Base-by-base conservation (phyloP, 2,113 vertebrate species). In the Panthera uncia region DNA sequence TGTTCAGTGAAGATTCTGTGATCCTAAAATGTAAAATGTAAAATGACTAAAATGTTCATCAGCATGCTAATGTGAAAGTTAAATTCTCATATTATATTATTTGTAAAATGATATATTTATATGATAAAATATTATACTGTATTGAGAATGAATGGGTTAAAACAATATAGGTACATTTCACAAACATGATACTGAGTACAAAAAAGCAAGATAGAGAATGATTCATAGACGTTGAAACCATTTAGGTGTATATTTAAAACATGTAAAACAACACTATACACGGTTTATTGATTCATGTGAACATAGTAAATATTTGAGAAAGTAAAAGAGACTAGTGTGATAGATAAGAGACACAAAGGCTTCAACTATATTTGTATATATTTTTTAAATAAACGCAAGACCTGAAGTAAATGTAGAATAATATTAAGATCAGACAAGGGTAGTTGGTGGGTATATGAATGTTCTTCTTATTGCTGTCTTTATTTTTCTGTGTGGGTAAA, bases 81-180 rank as follows among this genome's bases (percentile, higher is more conserved):
- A 76, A 91, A 38, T 50, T 23, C 19, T 68, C 89, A 31, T 18
- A 10, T 45, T 45, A 45, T 45, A 45, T 45, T 69, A 68, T 80
- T 61, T 82, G 5, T 41, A n/a, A 86, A 92, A 27, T 66, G 27
- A 27, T 65, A 83, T 9, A 68, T 79, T 38, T 63, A 48, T 66
- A 57, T 7, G 66, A 10, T 29, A 19, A 76, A 71, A 79, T 63
- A 45, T 9, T 45, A 69, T 27, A 48, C 6, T 66, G 15, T 55
- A 66, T 41, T 96, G 14, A 89, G 85, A 91, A 85, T 93, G 3
- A 90, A 63, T 50, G 10, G 89, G 71, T 89, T 73, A 82, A 92
- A 69, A 25, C 2, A 69, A 65, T 5, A 41, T n/a, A 36, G 21
- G 6, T 48, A 61, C 9, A 65, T 48, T 96, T 69, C 33, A 41